Conservation (phyloP, 2,888 invertebrate species). For the Drosophila buzzatii region DNA sequence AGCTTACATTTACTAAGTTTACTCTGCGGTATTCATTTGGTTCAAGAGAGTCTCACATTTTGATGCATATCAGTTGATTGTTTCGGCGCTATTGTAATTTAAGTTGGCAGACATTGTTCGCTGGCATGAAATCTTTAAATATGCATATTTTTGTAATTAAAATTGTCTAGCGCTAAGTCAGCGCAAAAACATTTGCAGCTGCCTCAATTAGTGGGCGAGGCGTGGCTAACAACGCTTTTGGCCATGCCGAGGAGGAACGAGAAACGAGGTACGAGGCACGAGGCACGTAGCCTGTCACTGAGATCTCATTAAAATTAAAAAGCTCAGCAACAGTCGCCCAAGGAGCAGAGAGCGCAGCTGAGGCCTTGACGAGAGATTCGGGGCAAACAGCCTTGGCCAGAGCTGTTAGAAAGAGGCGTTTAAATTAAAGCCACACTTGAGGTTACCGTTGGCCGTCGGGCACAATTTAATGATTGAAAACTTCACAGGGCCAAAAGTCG, state of each 20-base stretch:
- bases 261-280: too few species aligned
- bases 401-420: conserved; percentile 17
- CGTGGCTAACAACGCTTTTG: conserved; percentile 59
- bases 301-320: conserved; percentile 79
- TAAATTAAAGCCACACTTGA: conserved; percentile 60
- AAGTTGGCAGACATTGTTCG: conserved; percentile 54
- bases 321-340: conserved; percentile 61
- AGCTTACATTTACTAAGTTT: too few species aligned
- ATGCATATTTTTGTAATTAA: conserved; percentile 79
- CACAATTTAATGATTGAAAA: conserved; percentile 52
- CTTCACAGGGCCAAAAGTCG: conserved; percentile 26
- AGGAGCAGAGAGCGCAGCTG: conserved; percentile 33
- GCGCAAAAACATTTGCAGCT: conserved; percentile 72
- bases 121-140: conserved; percentile 63
- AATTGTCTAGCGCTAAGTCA: conserved; percentile 62
- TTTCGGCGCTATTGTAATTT: conserved; percentile 30
- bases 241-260: conserved; percentile 11
- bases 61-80: conserved; percentile 36
- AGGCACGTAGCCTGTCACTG: conserved; percentile 73
- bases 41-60: conserved; percentile 2
- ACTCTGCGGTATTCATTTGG: neutral
- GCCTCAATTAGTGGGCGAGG: conserved; percentile 74
- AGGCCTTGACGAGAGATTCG: conserved; percentile 27
- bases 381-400: conserved; percentile 30
- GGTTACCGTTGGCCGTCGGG: conserved; percentile 28